Conservation (phyloP, 2,888 invertebrate genomes). For the Microplitis manilae region DNA sequence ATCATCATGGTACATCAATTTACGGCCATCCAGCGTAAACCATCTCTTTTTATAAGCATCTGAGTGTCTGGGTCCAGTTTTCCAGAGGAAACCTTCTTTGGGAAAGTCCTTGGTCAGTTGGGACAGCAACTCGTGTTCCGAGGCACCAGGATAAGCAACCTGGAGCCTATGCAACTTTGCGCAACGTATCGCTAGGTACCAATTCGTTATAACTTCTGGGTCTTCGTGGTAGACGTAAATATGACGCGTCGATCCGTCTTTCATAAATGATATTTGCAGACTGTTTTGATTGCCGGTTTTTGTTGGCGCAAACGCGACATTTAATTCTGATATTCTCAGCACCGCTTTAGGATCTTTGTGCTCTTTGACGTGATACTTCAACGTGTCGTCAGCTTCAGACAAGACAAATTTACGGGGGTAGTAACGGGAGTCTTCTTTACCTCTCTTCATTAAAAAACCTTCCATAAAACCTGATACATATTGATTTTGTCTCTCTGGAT, state of each 20-base stretch:
- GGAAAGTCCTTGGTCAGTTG: conserved; percentile 87
- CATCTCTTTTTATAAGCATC: conserved; percentile 90
- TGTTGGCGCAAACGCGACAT: conserved; percentile 87
- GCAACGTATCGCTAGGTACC: conserved; percentile 88
- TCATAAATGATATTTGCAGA: conserved; percentile 88
- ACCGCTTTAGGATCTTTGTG: conserved; percentile 84
- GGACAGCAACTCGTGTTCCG: conserved; percentile 80
- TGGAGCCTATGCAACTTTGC: conserved; percentile 88
- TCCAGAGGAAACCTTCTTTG: conserved; percentile 90
- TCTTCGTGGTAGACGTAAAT: conserved; percentile 91
- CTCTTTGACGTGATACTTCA: conserved; percentile 84
- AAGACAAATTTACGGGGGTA: conserved; percentile 88
- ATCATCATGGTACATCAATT: conserved; percentile 94
- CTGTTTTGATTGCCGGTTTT: conserved; percentile 87
- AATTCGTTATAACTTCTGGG: conserved; percentile 87
- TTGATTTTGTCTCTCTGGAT: conserved; percentile 81
- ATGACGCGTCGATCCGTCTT: conserved; percentile 88
- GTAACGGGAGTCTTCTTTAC: conserved; percentile 89
- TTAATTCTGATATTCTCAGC: conserved; percentile 85
- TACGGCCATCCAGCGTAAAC: conserved; percentile 91
- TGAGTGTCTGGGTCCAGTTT: conserved; percentile 87
- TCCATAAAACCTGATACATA: conserved; percentile 88
- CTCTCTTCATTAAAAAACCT: conserved; percentile 90
- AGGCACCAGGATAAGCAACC: conserved; percentile 86
- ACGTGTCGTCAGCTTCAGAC: conserved; percentile 84